These are phyloP conservation scores for Gerris lacustris DNA, from an alignment of 2,888 invertebrate genomes.

Conservation along the genomic window DNA sequence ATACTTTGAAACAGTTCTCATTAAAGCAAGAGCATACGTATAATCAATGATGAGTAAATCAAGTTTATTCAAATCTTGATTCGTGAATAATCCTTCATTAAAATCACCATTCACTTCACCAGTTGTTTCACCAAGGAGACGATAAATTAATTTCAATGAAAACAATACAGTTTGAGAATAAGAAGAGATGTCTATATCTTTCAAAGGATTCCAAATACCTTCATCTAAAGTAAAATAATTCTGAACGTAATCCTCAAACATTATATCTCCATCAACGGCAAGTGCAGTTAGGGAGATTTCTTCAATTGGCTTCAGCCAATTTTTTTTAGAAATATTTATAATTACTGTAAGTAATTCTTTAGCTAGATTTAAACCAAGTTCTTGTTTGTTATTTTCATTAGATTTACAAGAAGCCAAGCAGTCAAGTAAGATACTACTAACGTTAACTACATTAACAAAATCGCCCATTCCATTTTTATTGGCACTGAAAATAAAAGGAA, in stretches of 20 bases:
- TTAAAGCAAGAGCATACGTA: slow-evolving; percentile 12
- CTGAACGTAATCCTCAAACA: background rate
- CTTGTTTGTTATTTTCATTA: background rate
- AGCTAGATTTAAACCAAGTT: background rate
- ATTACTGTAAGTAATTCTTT: background rate
- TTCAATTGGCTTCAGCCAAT: slow-evolving; percentile 11
- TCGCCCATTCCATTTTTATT: too few relatives aligned
- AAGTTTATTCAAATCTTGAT: slow-evolving; percentile 5
- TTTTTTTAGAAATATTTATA: slow-evolving; percentile 3
- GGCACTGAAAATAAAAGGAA: too few relatives aligned
- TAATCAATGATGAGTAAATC: slow-evolving; percentile 10
- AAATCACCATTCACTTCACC: background rate
- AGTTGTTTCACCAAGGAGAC: background rate
- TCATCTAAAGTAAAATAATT: background rate
- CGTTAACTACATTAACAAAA: too few relatives aligned
- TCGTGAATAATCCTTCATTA: slow-evolving; percentile 6
- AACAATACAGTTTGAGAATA: slow-evolving; percentile 7
- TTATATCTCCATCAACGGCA: slow-evolving; percentile 11
- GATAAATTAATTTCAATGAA: background rate
- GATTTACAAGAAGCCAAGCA: background rate
- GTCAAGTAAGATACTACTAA: too few relatives aligned
- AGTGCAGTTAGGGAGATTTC: slow-evolving; percentile 13
- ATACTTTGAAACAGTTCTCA: slow-evolving; percentile 12
- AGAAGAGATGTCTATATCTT: slow-evolving; percentile 12
- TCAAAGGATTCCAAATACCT: slow-evolving; percentile 17